Evolutionary conservation across 2,888 invertebrate species (phyloP).

Genomic region (Dermolepida albohirtum): DNA sequence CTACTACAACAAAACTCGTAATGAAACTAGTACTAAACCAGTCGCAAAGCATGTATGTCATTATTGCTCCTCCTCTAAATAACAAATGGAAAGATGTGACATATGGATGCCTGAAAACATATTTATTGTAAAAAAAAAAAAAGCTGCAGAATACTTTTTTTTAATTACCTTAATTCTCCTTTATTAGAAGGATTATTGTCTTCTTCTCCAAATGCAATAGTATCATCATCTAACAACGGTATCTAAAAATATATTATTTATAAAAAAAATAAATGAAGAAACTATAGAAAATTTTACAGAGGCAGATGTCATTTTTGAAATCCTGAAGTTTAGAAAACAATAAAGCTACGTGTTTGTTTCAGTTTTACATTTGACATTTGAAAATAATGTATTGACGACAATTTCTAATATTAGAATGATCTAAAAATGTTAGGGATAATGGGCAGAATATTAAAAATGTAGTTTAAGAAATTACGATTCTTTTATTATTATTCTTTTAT

Average conservation of each 20-base stretch:
- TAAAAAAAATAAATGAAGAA: conserved; percentile 16
- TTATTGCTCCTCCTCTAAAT: conserved; percentile 86
- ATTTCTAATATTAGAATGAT: too few species aligned
- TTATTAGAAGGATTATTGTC: conserved; percentile 69
- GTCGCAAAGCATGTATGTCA: conserved; percentile 91
- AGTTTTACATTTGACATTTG: too few species aligned
- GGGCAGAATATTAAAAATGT: too few species aligned
- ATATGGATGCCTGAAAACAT: conserved; percentile 84
- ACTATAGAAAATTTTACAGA: conserved; percentile 42
- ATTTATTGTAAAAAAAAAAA: conserved; percentile 20
- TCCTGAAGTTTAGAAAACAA: conserved; percentile 1
- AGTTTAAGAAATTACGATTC: too few species aligned
- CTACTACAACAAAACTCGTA: conserved; percentile 92
- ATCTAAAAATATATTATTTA: conserved; percentile 69
- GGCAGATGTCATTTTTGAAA: conserved; percentile 46
- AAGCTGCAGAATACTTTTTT: conserved; percentile 3
- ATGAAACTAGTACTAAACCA: conserved; percentile 94
- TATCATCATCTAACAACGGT: conserved; percentile 87
- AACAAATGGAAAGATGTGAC: conserved; percentile 92
- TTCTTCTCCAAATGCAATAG: conserved; percentile 88
- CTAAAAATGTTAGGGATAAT: too few species aligned
- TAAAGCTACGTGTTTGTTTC: too few species aligned
- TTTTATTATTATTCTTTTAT: too few species aligned
- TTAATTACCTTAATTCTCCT: conserved; percentile 55
- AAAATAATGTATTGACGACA: too few species aligned